Evolutionary conservation across 1,140 invertebrate genomes (phyloP), one percentile per base, ranked within the genome.

Genomic region (Halyomorpha halys): DNA sequence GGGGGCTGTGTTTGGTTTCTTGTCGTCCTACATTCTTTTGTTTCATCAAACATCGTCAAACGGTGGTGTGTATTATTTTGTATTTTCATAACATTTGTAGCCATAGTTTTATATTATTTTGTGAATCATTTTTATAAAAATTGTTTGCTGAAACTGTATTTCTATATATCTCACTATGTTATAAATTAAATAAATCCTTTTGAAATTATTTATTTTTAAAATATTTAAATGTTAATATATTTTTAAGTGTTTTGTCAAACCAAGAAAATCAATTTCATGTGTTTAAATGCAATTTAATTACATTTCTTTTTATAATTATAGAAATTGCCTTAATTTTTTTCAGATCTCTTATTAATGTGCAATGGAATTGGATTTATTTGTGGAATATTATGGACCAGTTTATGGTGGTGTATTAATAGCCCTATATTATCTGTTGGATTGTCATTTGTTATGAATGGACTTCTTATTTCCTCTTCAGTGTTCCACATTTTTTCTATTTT

Each of bases 301-400:
- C 27, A 4, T 30, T 4, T 8, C 27, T 30, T 30, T 30, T 30
- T 30, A 30, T 30, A 8, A 30, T 30, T 30, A 30, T 4, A 30
- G 27, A 30, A 3, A 30, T 30, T 30, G 27, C 3, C 3, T 30
- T 30, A 30, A 16, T 64, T 66, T 62, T 44, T 66, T 61, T 64
- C 62, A 45, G 66, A 54, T 63, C 27, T 64, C 39, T 23, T 59
- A 15, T 53, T 66, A 14, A 39, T 61, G 23, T 25, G 56, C 34
- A 11, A 21, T 61, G 34, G 79, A 13, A 74, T 78, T 47, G 80
- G 76, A 11, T 44, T 74, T 30, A 73, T 74, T 61, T 77, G 77
- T 68, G 83, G 80, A 9, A 68, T 73, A 3, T 69, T 81, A 61
- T 83, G 82, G 73, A 60, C 76, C 44, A 30, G 70, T 44, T 60